Conservation (phyloP, 2,797 vertebrate species). For the Geotria australis region DNA sequence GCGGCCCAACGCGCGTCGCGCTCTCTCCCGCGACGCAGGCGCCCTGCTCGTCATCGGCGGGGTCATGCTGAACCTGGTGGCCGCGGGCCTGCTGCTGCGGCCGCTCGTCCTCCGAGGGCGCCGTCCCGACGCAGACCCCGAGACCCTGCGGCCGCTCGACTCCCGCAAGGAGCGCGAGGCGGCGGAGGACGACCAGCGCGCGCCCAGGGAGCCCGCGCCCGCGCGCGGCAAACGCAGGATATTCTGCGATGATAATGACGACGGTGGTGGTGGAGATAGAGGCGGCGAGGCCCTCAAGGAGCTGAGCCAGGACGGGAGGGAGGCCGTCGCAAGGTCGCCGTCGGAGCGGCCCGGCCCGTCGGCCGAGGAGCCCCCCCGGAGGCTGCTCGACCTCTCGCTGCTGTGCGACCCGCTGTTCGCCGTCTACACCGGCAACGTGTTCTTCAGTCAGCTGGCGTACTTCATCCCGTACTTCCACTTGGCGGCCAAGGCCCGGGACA, state of each 20-base stretch:
- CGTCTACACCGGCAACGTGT: constrained; percentile 56
- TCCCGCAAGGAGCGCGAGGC: too few species aligned
- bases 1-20: too few species aligned
- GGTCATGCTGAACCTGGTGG: constrained; percentile 50
- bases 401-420: constrained; percentile 53
- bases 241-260: too few species aligned
- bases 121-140: neutral
- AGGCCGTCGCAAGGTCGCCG: too few species aligned
- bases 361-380: constrained; percentile 4
- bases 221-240: too few species aligned
- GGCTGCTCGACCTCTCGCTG: constrained; percentile 35
- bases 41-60: constrained; percentile 51
- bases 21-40: constrained; percentile 12
- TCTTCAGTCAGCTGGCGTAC: constrained; percentile 67
- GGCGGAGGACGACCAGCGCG: too few species aligned
- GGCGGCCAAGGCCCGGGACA: constrained; percentile 38
- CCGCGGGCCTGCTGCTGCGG: constrained; percentile 50
- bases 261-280: too few species aligned
- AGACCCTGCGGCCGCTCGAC: too few species aligned
- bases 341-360: too few species aligned
- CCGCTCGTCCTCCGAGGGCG: constrained; percentile 11
- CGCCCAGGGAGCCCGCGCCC: too few species aligned
- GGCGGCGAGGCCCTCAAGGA: too few species aligned
- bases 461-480: constrained; percentile 62
- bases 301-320: too few species aligned